Conservation (phyloP, 2,113 vertebrate genomes). For the Microcebus ravelobensis region DNA sequence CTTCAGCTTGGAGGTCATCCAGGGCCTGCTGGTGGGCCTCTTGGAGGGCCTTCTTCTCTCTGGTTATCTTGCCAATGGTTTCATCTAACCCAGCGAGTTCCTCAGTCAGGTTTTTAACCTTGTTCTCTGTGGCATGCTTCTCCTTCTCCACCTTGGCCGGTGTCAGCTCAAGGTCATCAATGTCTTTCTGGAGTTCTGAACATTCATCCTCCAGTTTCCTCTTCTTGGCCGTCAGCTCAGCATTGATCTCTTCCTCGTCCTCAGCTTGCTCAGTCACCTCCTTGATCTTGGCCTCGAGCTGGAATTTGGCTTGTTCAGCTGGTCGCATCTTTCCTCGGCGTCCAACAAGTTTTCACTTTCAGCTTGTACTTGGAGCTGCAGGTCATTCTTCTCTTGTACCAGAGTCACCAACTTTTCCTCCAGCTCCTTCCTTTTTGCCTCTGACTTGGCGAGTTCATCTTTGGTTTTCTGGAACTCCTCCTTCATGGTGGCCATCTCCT, state of each 20-base stretch:
- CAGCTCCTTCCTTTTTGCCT: slow-evolving; percentile 87
- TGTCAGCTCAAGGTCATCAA: slow-evolving; percentile 86
- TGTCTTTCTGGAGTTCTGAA: slow-evolving; percentile 87
- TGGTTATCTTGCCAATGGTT: slow-evolving; percentile 82
- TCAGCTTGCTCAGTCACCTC: slow-evolving; percentile 88
- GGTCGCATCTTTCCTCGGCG: slow-evolving; percentile 92
- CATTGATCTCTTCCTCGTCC: slow-evolving; percentile 91
- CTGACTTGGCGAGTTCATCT: slow-evolving; percentile 89
- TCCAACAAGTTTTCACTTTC: slow-evolving; percentile 86
- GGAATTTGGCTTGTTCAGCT: slow-evolving; percentile 90
- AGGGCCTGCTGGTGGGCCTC: slow-evolving; percentile 85
- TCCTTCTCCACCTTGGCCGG: slow-evolving; percentile 87
- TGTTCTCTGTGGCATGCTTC: slow-evolving; percentile 85
- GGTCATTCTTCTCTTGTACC: slow-evolving; percentile 89
- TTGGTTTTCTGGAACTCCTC: slow-evolving; percentile 90
- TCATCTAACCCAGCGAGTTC: slow-evolving; percentile 81
- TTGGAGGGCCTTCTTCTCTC: slow-evolving; percentile 85
- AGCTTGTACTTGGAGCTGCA: slow-evolving; percentile 88
- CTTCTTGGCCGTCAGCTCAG: slow-evolving; percentile 88
- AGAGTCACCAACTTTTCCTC: slow-evolving; percentile 89
- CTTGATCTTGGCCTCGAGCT: slow-evolving; percentile 90
- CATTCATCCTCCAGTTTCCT: slow-evolving; percentile 91
- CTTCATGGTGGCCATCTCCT: slow-evolving; percentile 90
- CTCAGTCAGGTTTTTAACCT: slow-evolving; percentile 87
- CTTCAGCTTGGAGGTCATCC: slow-evolving; percentile 86